These are phyloP conservation scores for Pygathrix nemaeus DNA, from an alignment of 2,113 vertebrate species.

Conservation along the genomic window DNA sequence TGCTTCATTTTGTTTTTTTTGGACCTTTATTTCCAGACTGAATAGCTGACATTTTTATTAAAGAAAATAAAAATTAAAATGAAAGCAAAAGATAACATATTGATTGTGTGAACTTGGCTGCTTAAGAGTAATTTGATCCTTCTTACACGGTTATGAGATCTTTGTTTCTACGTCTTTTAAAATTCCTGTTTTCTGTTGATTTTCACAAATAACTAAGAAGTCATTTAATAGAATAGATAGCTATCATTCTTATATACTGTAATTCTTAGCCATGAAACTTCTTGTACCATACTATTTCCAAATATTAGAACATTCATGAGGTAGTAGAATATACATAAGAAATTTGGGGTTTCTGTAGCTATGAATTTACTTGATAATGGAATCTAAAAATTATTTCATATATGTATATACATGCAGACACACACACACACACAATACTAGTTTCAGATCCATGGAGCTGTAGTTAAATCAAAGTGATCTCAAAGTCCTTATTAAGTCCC, in stretches of 20 bases:
- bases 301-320: background rate
- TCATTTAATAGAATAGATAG: background rate
- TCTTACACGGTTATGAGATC: background rate
- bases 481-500: background rate
- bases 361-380: background rate
- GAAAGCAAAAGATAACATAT: slow-evolving; percentile 3
- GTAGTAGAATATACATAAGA: background rate
- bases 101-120: slow-evolving; percentile 18
- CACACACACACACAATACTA: background rate
- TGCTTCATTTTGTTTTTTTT: background rate
- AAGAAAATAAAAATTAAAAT: slow-evolving; percentile 43
- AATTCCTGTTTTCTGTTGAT: background rate
- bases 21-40: background rate
- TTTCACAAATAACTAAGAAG: background rate
- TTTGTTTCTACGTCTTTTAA: slow-evolving; percentile 19
- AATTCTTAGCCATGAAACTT: slow-evolving; percentile 3
- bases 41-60: slow-evolving; percentile 44
- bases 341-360: background rate
- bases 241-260: background rate
- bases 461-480: background rate
- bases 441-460: background rate
- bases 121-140: slow-evolving; percentile 20
- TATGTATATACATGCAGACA: background rate
- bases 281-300: background rate
- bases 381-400: background rate